Percentiles rank a stretch among this genome's conserved stretches.
Evolutionary conservation across 2,888 invertebrate genomes (phyloP).

Genomic region (Pristionchus fissidentatus): DNA sequence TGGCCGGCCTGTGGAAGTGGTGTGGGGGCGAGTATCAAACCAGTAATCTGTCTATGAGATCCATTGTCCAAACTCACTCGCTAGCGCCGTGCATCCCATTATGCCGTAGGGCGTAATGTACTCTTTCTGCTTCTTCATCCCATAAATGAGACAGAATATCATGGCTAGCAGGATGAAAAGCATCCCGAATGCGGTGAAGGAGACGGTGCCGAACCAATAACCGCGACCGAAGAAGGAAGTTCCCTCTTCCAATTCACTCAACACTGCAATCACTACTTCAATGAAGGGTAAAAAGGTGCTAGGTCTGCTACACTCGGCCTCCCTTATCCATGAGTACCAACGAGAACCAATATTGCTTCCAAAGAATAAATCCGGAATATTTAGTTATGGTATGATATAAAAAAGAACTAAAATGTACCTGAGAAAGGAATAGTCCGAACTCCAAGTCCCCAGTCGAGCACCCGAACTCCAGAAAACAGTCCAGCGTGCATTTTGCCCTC

Average conservation of each 20-base stretch:
- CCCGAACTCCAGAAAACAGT: constrained; percentile 45
- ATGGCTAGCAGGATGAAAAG: constrained; percentile 45
- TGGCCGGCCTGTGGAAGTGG: no score
- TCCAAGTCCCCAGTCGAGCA: constrained; percentile 47
- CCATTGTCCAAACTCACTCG: no score
- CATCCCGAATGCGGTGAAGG: constrained; percentile 39
- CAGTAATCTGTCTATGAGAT: no score
- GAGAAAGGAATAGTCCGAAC: constrained; percentile 41
- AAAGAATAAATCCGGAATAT: background rate
- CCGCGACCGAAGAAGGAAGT: constrained; percentile 47
- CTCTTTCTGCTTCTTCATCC: constrained; percentile 44
- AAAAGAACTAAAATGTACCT: background rate
- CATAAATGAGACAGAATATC: constrained; percentile 27
- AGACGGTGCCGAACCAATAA: constrained; percentile 47
- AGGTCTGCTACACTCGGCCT: background rate
- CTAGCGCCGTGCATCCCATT: constrained; percentile 37
- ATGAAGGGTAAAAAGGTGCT: background rate
- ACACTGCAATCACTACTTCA: constrained; percentile 16
- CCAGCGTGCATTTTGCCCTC: constrained; percentile 45
- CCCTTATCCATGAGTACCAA: background rate
- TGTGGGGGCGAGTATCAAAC: no score
- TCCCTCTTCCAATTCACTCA: constrained; percentile 39
- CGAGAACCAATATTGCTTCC: background rate
- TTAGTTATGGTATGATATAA: background rate
- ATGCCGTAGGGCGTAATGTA: constrained; percentile 15